phyloP scores from a whole-genome alignment of 2,888 invertebrate species.

The Xiphydria camelus region DNA sequence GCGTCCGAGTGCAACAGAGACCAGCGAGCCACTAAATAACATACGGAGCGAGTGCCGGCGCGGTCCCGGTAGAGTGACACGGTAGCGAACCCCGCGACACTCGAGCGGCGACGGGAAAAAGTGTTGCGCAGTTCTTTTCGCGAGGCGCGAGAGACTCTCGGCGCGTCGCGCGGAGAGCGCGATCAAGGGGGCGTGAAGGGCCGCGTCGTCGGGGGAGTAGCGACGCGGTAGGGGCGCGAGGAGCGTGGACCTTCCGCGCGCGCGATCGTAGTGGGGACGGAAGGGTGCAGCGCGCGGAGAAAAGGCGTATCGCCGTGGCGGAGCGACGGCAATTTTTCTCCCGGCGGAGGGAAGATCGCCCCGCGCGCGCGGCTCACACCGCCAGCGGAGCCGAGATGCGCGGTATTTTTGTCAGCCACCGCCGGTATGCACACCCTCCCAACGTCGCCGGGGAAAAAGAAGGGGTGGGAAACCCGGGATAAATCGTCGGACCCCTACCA shows the following conservation, averaged over 20 bases:
- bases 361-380: no score
- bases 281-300: constrained; percentile 19
- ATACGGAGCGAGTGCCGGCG: constrained; percentile 18
- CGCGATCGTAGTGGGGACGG: not conserved
- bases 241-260: no score
- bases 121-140: constrained; percentile 44
- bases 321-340: constrained; percentile 14
- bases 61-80: constrained; percentile 1
- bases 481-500: constrained; percentile 44
- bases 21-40: constrained; percentile 26
- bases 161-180: constrained; percentile 32
- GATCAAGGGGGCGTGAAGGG: constrained; percentile 41
- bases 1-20: constrained; percentile 21
- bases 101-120: constrained; percentile 14
- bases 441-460: constrained; percentile 2
- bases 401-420: not conserved
- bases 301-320: constrained; percentile 7
- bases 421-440: constrained; percentile 2
- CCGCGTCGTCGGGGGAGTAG: constrained; percentile 18
- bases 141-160: constrained; percentile 31
- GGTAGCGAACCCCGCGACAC: constrained; percentile 9
- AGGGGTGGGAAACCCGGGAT: constrained; percentile 28
- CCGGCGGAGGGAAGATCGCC: not conserved
- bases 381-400: not conserved
- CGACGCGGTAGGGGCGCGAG: not conserved